phyloP scores from a whole-genome alignment of 2,888 invertebrate species.

The Cataglyphis cursor region DNA sequence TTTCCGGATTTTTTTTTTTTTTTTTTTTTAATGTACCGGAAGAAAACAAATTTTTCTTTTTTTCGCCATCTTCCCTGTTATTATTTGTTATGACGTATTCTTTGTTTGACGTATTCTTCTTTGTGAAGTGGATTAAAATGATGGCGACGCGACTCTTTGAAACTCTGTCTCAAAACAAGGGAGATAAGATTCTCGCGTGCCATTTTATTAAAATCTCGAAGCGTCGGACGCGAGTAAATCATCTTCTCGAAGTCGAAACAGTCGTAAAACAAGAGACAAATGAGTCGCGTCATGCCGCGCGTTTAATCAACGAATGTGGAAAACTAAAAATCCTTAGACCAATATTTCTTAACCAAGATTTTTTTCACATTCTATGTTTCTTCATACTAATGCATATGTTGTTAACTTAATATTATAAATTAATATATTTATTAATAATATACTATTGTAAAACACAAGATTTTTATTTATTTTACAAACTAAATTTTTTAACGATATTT shows the following conservation, averaged over 20 bases:
- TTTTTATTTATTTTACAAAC: not conserved
- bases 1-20: not conserved
- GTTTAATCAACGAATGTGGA: conserved; percentile 71
- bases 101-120: not conserved
- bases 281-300: not conserved
- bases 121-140: conserved; percentile 36
- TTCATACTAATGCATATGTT: not conserved
- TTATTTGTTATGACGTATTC: conserved; percentile 23
- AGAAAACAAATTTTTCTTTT: conserved; percentile 2
- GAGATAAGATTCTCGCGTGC: conserved; percentile 26
- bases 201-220: conserved; percentile 72
- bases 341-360: not conserved
- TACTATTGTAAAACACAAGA: not conserved
- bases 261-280: conserved; percentile 52
- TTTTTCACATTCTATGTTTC: not conserved
- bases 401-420: not conserved
- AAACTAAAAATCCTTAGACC: conserved; percentile 65
- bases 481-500: not conserved
- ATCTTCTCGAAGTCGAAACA: conserved; percentile 58
- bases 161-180: conserved; percentile 15
- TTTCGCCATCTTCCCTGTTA: not conserved
- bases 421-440: not conserved
- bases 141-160: not conserved
- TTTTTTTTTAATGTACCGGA: not conserved
- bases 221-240: conserved; percentile 46